A percentile compares a stretch with the other conserved stretches of the same genome.
Evolutionary conservation across 2,113 vertebrate genomes (phyloP).

Genomic region (Shinisaurus crocodilurus): DNA sequence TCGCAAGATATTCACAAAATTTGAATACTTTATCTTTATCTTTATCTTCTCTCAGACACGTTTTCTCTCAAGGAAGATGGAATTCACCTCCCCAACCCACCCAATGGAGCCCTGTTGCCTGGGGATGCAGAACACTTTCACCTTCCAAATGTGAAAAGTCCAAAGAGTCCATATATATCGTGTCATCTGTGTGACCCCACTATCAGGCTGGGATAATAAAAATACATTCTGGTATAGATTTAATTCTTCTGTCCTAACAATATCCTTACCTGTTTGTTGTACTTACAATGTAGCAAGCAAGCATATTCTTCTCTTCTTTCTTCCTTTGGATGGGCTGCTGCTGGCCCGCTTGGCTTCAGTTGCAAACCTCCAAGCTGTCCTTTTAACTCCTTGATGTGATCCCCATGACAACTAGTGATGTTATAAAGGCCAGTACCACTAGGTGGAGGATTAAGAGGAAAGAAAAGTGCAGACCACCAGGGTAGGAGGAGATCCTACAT

Average conservation of each 20-base stretch:
- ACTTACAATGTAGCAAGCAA: neutral
- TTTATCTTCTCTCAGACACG: neutral
- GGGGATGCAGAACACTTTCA: neutral
- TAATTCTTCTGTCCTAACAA: neutral
- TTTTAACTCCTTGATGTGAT: neutral
- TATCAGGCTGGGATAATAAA: neutral
- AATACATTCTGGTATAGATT: neutral
- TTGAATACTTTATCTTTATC: no score
- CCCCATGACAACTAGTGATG: slow-evolving; percentile 2
- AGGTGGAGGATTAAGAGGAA: neutral
- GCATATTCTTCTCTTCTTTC: neutral
- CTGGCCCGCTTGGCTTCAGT: neutral
- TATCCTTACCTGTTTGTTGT: neutral
- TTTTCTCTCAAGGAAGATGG: no score
- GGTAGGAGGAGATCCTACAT: no score
- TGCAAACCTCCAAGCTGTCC: no score
- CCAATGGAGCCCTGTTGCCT: neutral
- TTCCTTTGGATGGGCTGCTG: neutral
- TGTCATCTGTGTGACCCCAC: neutral
- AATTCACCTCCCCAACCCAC: neutral
- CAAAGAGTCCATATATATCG: neutral
- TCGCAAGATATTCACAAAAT: no score
- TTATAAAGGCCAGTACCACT: neutral
- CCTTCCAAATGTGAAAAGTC: neutral
- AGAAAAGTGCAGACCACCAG: neutral